Percentiles rank a stretch among this genome's conserved stretches.
Conservation (phyloP, 2,888 invertebrate genomes). For the Ochlodes sylvanus region DNA sequence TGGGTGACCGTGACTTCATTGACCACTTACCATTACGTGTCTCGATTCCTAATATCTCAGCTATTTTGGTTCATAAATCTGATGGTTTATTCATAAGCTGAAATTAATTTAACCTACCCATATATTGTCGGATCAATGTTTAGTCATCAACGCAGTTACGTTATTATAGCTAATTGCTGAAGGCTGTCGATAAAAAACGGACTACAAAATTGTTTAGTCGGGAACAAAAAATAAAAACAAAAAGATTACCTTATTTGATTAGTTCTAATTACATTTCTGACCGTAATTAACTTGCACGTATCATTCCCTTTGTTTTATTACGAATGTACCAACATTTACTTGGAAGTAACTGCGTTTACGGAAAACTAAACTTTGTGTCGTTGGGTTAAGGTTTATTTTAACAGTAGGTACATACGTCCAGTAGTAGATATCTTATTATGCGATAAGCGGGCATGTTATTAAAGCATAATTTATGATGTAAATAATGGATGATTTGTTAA, state of each 20-base stretch:
- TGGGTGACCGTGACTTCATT: too few relatives aligned
- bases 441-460: conserved; percentile 79
- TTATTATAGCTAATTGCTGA: conserved; percentile 15
- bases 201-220: conserved; percentile 40
- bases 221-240: conserved; percentile 59
- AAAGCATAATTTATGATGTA: conserved; percentile 77
- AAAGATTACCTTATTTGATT: conserved; percentile 82
- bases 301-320: conserved; percentile 82
- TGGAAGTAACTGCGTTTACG: conserved; percentile 34
- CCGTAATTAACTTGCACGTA: conserved; percentile 80
- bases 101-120: not conserved
- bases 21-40: too few relatives aligned
- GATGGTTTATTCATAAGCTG: not conserved
- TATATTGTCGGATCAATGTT: not conserved
- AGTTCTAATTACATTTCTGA: conserved; percentile 81
- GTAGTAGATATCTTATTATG: conserved; percentile 70
- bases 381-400: conserved; percentile 1
- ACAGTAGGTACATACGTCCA: conserved; percentile 22
- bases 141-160: not conserved
- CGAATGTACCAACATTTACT: conserved; percentile 55
- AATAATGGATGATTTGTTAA: conserved; percentile 82
- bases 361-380: conserved; percentile 52
- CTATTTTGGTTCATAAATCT: too few relatives aligned
- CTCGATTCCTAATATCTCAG: too few relatives aligned
- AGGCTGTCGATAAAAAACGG: conserved; percentile 30